These are phyloP conservation scores for Trypoxylus dichotomus DNA, from an alignment of 1,140 invertebrate genomes.

Conservation along the genomic window DNA sequence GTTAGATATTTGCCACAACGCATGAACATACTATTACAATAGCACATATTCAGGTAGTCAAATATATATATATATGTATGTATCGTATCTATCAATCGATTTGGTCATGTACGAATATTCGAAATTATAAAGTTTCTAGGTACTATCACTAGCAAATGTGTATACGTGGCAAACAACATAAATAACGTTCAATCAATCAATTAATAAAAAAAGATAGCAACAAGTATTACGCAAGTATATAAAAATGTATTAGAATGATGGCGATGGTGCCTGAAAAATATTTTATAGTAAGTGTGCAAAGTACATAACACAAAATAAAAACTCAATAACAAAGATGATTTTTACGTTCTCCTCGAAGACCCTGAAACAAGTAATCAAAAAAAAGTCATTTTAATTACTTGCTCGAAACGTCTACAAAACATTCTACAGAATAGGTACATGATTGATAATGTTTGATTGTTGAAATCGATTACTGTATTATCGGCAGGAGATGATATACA, in stretches of 20 bases:
- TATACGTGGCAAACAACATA: no score
- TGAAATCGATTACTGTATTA: not conserved
- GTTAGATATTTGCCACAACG: slow-evolving; percentile 10
- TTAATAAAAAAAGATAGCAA: not conserved
- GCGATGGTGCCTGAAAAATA: slow-evolving; percentile 23
- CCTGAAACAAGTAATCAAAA: slow-evolving; percentile 21
- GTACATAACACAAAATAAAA: slow-evolving; percentile 10
- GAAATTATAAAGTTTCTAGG: no score
- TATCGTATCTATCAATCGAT: no score
- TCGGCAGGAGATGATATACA: not conserved
- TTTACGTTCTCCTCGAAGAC: slow-evolving; percentile 16
- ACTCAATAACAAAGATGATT: slow-evolving; percentile 1
- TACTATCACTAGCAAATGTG: slow-evolving; percentile 11
- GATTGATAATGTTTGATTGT: not conserved
- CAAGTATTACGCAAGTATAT: not conserved
- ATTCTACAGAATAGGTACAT: not conserved
- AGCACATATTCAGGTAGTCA: not conserved
- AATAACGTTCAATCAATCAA: not conserved
- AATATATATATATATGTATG: not conserved
- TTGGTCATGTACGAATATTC: no score
- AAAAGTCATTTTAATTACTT: slow-evolving; percentile 13
- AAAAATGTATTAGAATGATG: slow-evolving; percentile 4
- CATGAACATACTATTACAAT: not conserved
- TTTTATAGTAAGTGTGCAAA: slow-evolving; percentile 9
- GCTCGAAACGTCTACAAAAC: not conserved